Conservation (phyloP, 2,888 invertebrate genomes). For the Cyaniris semiargus region DNA sequence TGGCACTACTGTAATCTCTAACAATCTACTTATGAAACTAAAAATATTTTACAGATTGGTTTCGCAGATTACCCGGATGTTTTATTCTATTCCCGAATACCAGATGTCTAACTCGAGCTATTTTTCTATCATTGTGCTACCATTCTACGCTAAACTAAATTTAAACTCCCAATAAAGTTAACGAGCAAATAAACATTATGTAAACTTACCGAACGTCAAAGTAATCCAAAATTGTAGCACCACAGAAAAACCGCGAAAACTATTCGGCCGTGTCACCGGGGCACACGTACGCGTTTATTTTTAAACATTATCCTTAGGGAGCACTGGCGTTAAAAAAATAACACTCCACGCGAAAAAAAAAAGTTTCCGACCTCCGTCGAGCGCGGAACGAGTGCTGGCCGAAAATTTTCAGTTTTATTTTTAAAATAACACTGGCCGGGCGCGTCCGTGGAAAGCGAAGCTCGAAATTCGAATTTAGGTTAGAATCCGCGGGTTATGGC, state of each 20-base stretch:
- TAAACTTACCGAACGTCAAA: neutral
- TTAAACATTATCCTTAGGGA: conserved; percentile 55
- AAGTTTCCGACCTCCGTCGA: conserved; percentile 34
- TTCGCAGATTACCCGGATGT: neutral
- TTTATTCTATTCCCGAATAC: conserved; percentile 24
- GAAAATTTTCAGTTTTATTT: conserved; percentile 59
- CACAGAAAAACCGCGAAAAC: conserved; percentile 45
- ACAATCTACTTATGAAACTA: conserved; percentile 3
- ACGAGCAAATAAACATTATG: neutral
- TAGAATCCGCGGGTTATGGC: conserved; percentile 73
- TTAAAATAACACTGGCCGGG: conserved; percentile 68
- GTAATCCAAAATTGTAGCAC: conserved; percentile 39
- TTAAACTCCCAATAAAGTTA: conserved; percentile 21
- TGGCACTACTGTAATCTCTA: neutral
- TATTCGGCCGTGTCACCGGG: conserved; percentile 59
- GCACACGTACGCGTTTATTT: conserved; percentile 57
- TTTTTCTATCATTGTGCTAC: conserved; percentile 26
- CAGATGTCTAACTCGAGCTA: conserved; percentile 27
- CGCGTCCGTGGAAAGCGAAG: conserved; percentile 65
- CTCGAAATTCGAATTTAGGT: conserved; percentile 77
- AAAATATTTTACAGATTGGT: neutral
- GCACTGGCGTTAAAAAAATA: conserved; percentile 29
- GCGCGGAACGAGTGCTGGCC: conserved; percentile 43
- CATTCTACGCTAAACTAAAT: neutral
- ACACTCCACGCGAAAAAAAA: conserved; percentile 33